Base-by-base conservation (phyloP, 2,797 vertebrate genomes). In the Enteromius radiatus region DNA sequence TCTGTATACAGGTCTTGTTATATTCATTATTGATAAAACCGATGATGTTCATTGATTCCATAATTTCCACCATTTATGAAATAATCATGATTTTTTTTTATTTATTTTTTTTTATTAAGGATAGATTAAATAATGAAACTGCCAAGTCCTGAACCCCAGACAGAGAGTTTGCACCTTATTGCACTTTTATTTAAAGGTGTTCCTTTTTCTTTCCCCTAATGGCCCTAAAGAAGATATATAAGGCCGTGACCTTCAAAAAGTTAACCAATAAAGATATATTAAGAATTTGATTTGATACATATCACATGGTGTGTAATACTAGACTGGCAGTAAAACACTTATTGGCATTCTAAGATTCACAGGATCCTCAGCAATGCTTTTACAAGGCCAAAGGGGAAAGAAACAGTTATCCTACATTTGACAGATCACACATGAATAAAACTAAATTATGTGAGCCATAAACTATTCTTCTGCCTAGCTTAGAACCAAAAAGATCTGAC, bases 371-470 rank as follows among this genome's bases (percentile, higher is more conserved):
- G 88, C 33, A 83, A 63, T 85, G 78, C 45, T 69, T 84, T 87
- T 87, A 85, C 75, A 65, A 86, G 87, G 80, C 86, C 73, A 84
- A 61, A 52, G 54, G 36, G 61, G 83, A 56, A 36, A 63, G 49
- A 80, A 73, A 78, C 82, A 52, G 70, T 80, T 84, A 83, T 71
- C 78, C 69, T 68, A 75, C 78, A 41, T 84, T 82, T 81, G 84
- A 75, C 87, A 90, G 88, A 88, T 91, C 88, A 89, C 67, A 87
- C 88, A 88, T 23, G 47, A 47, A 56, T 63, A 86, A 63, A 91
- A 89, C 81, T 61, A 68, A 86, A 82, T 79, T 49, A 68, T 82
- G 45, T 67, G 14, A 47, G 68, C 1, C 9, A 4, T 23, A 64
- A 45, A 71, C 21, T 54, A 54, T 11, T 54, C 4, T 19, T 79